phyloP scores from a whole-genome alignment of 2,113 vertebrate species.

The Gymnogyps californianus region DNA sequence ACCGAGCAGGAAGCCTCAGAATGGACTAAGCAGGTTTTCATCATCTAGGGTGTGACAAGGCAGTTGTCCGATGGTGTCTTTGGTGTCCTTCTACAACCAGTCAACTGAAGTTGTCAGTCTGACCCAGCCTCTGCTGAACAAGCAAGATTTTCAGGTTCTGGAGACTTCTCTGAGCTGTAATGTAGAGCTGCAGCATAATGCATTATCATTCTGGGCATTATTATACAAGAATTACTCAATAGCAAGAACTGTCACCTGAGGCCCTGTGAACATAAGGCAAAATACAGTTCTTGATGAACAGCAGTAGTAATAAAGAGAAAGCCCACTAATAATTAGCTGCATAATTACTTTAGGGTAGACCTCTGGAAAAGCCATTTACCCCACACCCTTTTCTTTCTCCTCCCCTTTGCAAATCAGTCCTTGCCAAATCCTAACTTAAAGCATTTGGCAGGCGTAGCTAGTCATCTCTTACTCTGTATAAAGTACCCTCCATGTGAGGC shows the following conservation, averaged over 20 bases:
- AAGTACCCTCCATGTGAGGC: conserved; percentile 40
- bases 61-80: not conserved
- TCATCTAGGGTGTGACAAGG: not conserved
- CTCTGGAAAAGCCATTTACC: conserved; percentile 49
- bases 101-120: not conserved
- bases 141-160: not conserved
- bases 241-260: not conserved
- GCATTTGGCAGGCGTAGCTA: not conserved
- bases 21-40: not conserved
- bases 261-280: not conserved
- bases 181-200: not conserved
- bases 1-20: not conserved
- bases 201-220: not conserved
- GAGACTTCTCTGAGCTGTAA: not conserved
- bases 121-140: not conserved
- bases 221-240: not conserved
- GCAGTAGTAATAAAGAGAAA: not conserved
- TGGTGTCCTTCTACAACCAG: not conserved
- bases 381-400: not conserved
- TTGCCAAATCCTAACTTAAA: conserved; percentile 7
- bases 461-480: not conserved
- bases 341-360: not conserved
- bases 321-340: not conserved
- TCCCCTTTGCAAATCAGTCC: not conserved
- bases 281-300: not conserved